Percentiles rank a stretch among this genome's conserved stretches.
Conservation (phyloP, 2,888 invertebrate genomes). For the Poecilobothrus nobilitatus region DNA sequence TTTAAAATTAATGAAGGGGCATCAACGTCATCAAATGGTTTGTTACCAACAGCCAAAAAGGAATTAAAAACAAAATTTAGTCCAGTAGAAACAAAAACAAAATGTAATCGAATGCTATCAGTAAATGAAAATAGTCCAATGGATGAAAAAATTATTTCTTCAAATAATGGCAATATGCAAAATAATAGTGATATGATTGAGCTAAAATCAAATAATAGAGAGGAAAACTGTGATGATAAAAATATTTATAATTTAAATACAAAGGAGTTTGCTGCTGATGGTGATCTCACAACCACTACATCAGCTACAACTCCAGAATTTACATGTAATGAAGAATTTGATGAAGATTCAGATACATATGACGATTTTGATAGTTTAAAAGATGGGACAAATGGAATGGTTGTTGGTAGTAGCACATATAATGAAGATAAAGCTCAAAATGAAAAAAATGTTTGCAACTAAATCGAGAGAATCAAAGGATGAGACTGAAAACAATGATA, state of each 20-base stretch:
- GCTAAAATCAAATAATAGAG: not conserved
- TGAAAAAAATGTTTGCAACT: not conserved
- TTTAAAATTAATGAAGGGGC: conserved; percentile 2
- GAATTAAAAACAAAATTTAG: not conserved
- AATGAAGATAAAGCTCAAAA: not conserved
- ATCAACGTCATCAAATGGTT: not conserved
- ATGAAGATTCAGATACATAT: not conserved
- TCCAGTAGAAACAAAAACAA: not conserved
- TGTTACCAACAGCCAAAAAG: not conserved
- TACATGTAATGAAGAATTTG: not conserved
- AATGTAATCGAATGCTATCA: not conserved
- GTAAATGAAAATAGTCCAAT: not conserved
- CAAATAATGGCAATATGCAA: not conserved
- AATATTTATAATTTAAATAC: not conserved
- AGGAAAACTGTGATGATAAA: not conserved
- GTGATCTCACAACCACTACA: not conserved
- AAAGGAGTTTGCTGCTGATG: not conserved
- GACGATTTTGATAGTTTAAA: not conserved
- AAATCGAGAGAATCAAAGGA: not conserved
- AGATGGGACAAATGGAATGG: not conserved
- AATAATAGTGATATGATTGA: not conserved
- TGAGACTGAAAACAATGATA: not conserved
- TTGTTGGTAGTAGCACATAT: no score
- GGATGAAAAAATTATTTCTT: not conserved
- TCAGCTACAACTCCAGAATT: not conserved